Evolutionary conservation across 1,140 invertebrate genomes (phyloP), one percentile per base, ranked within the genome.

Genomic region (Dendroctonus valens): DNA sequence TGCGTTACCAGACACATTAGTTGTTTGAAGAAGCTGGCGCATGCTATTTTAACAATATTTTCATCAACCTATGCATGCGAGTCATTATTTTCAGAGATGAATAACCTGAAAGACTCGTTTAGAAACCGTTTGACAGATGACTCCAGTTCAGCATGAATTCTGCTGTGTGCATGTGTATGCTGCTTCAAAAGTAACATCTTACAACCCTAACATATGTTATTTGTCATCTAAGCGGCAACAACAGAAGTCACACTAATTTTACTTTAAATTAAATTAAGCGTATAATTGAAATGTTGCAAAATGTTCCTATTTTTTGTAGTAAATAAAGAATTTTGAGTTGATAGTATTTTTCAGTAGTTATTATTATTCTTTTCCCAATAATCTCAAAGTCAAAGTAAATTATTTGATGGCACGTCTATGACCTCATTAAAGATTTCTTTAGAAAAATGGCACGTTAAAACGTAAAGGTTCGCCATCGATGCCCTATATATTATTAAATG

Each of bases 11-110:
- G 65, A 67, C 41, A 67, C 65, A 65, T 71, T 59, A 49, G 48
- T 61, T 72, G 60, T 72, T 67, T 72, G 58, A 72, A 70, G 60
- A 73, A 70, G 61, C 59, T 70, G 57, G 66, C 69, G 68, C 67
- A 62, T 68, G 68, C 67, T 66, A 72, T 74, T 72, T 68, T 72
- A 68, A 69, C 69, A 0, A 69, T 72, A 38, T 69, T 72, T 72
- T 70, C 53, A 67, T 69, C 66, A 52, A 71, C 50, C 67, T 51
- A 70, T 51, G 49, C 39, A 53, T 69, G 68, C 59, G 55, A 73
- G 68, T 69, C 68, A 69, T 70, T 69, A 69, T 71, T 73, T 73
- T 68, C 66, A 70, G 66, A 70, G 59, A 71, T 71, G 73, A 74
- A 72, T 58, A 71, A 8, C 15, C 7, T 71, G 62, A 72, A 72